phyloP scores from a whole-genome alignment of 2,113 vertebrate species.

The Thermophis baileyi region DNA sequence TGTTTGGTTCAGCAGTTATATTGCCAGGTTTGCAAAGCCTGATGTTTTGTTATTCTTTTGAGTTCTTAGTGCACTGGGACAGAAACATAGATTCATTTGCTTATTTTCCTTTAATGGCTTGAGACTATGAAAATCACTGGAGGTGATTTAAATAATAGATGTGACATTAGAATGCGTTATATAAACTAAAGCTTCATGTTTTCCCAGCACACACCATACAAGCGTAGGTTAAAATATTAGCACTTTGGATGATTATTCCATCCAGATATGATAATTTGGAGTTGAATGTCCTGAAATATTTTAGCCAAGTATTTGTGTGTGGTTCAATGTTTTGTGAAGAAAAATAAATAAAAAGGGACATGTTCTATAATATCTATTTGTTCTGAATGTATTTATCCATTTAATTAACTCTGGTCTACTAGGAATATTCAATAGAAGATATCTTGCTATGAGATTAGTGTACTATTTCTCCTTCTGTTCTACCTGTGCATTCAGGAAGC shows the following conservation, averaged over 20 bases:
- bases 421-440: neutral
- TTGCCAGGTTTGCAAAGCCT: neutral
- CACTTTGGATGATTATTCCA: conserved; percentile 16
- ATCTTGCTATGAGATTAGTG: neutral
- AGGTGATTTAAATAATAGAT: conserved; percentile 32
- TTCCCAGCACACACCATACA: conserved; percentile 22
- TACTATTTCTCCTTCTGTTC: neutral
- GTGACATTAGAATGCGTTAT: conserved; percentile 31
- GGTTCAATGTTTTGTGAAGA: conserved; percentile 9
- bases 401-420: conserved; percentile 3
- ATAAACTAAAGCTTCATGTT: conserved; percentile 9
- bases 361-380: conserved; percentile 14
- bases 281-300: neutral
- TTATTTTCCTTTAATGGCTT: conserved; percentile 33
- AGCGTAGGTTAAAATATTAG: neutral
- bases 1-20: neutral
- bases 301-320: conserved; percentile 11
- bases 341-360: neutral
- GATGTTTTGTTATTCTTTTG: neutral
- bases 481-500: neutral
- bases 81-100: neutral
- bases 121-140: conserved; percentile 22
- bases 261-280: conserved; percentile 24
- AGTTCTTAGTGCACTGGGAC: neutral
- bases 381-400: conserved; percentile 10